Conservation (phyloP, 2,113 vertebrate species). For the Panthera tigris region DNA sequence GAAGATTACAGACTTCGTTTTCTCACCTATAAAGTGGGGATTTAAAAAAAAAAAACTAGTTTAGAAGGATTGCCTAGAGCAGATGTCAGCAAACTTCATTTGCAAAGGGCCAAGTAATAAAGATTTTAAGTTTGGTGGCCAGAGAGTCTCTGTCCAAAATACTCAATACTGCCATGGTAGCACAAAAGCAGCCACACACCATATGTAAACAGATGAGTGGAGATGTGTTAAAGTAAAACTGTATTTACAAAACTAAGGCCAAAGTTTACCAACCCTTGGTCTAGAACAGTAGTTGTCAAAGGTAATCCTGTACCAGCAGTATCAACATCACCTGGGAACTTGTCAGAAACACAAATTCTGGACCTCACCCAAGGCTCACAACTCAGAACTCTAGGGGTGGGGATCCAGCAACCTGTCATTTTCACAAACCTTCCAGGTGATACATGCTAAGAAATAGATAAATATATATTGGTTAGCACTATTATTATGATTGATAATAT, state of each 20-base stretch:
- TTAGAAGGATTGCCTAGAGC: neutral
- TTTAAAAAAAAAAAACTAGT: neutral
- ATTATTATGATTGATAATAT: neutral
- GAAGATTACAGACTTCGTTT: neutral
- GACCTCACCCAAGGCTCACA: neutral
- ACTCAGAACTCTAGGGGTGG: neutral
- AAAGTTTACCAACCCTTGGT: neutral
- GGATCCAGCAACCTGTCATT: neutral
- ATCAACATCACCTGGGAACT: neutral
- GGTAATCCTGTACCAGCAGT: neutral
- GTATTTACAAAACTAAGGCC: neutral
- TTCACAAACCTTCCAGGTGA: neutral
- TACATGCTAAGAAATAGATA: neutral
- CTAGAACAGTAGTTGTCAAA: neutral
- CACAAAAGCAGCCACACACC: neutral
- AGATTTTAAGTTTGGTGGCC: neutral
- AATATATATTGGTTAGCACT: neutral
- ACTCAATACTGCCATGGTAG: neutral
- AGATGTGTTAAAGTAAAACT: neutral
- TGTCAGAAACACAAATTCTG: neutral
- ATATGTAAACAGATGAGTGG: neutral
- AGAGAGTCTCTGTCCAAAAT: neutral
- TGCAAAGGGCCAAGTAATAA: neutral
- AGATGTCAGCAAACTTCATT: neutral
- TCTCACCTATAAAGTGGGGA: neutral